Evolutionary conservation across 1,140 invertebrate genomes (phyloP), one percentile per base, ranked within the genome.

Genomic region (Elysia chlorotica): DNA sequence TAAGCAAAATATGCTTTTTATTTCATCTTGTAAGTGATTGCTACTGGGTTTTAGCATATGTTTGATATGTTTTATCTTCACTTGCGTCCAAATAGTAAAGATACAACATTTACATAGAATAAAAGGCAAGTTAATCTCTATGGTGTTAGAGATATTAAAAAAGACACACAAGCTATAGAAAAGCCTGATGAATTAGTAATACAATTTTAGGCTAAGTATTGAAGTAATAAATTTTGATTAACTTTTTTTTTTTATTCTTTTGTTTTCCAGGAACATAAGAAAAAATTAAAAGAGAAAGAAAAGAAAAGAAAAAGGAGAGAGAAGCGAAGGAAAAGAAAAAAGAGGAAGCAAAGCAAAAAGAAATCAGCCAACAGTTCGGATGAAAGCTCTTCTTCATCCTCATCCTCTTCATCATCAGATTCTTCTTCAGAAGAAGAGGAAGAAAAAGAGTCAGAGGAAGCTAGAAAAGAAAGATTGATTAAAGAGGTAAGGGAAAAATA

Each of bases 241-340:
- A n/a, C n/a, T n/a, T n/a, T n/a, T n/a, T n/a, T n/a, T 3, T 6
- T 21, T 19, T 19, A 37, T 30, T 33, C 19, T 63, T 37, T 30
- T 62, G n/a, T 57, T n/a, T 70, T 56, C 28, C 77, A 83, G 81
- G 75, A 82, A 78, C 78, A 82, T 38, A 35, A 65, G 25, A 70
- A 70, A 56, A 69, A 79, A 75, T 79, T 75, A 65, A 75, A 78
- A 74, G 65, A 83, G 54, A 76, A 84, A 76, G 89, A 91, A 74
- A 92, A 91, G 66, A 92, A 92, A 78, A 92, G 92, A 74, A 91
- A 91, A 63, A 92, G 90, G 68, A 91, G 91, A 74, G 92, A 91
- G 79, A 90, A 92, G 79, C 83, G 81, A 73, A 83, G 78, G 84
- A 89, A 81, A 82, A 89, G 85, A 80, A 90, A 76, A 79, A 88